Percentiles rank a stretch among this genome's conserved stretches.
Evolutionary conservation across 1,140 invertebrate genomes (phyloP).

Genomic region (Drosophila malerkotliana): DNA sequence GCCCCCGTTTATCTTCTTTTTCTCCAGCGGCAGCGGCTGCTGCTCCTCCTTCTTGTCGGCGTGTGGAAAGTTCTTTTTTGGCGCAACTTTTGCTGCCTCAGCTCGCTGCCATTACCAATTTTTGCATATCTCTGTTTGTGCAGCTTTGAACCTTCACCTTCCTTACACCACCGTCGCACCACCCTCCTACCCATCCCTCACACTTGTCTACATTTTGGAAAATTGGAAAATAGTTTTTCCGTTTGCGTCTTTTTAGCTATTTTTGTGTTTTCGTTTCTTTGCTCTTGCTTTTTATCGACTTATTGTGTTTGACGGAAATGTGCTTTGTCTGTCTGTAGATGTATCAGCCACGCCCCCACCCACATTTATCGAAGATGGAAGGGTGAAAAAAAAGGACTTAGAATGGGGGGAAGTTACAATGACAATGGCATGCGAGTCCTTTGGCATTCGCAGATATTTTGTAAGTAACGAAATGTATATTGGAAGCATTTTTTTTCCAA

Average conservation of each 20-base stretch:
- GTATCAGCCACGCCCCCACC: constrained; percentile 1
- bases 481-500: constrained; percentile 9
- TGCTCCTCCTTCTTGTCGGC: constrained; percentile 14
- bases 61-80: constrained; percentile 51
- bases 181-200: background rate
- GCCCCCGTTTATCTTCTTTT: constrained; percentile 35
- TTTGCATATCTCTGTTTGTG: constrained; percentile 71
- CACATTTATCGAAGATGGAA: constrained; percentile 20
- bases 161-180: background rate
- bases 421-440: constrained; percentile 40
- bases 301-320: constrained; percentile 71
- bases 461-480: constrained; percentile 17
- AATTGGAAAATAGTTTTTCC: constrained; percentile 72
- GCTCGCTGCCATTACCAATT: constrained; percentile 70
- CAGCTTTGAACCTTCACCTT: constrained; percentile 56
- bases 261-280: constrained; percentile 31
- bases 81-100: constrained; percentile 72
- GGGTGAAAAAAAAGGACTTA: background rate
- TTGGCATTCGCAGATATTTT: constrained; percentile 43
- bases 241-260: constrained; percentile 40
- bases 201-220: constrained; percentile 54
- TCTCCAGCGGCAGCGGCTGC: constrained; percentile 15
- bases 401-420: constrained; percentile 27
- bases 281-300: constrained; percentile 61
- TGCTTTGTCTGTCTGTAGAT: constrained; percentile 53